phyloP scores from a whole-genome alignment of 2,888 invertebrate genomes.

The Phyllotreta striolata region DNA sequence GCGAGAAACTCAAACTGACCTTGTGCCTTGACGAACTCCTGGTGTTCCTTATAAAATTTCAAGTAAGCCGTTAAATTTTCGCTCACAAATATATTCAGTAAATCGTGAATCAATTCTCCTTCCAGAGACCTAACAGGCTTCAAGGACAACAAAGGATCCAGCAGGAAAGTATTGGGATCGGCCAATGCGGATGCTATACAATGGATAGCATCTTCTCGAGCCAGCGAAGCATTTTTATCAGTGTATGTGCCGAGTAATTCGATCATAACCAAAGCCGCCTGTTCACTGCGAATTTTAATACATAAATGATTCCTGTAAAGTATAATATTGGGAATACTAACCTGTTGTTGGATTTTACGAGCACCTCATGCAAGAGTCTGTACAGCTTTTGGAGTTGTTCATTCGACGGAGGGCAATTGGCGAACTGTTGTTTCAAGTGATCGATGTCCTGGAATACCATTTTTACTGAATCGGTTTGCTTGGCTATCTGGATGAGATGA shows the following conservation, averaged over 20 bases:
- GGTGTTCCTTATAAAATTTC: conserved; percentile 90
- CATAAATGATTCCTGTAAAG: neutral
- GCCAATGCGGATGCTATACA: conserved; percentile 96
- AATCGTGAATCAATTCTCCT: conserved; percentile 93
- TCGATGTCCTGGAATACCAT: conserved; percentile 87
- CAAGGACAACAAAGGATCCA: conserved; percentile 91
- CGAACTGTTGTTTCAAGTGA: conserved; percentile 81
- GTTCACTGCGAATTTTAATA: conserved; percentile 69
- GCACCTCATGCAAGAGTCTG: conserved; percentile 86
- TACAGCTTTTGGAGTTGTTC: conserved; percentile 93
- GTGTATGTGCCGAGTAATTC: conserved; percentile 96
- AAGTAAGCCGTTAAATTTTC: conserved; percentile 93
- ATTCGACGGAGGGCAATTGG: conserved; percentile 80
- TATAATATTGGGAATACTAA: conserved; percentile 55
- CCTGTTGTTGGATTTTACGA: conserved; percentile 87
- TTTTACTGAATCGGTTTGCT: conserved; percentile 84
- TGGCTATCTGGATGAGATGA: conserved; percentile 88
- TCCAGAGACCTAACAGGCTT: conserved; percentile 96
- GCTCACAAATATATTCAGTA: conserved; percentile 93
- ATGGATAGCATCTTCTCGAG: conserved; percentile 94
- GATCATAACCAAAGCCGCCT: conserved; percentile 96
- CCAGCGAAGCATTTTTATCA: conserved; percentile 95
- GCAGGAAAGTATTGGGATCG: conserved; percentile 92
- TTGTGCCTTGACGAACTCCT: conserved; percentile 85
- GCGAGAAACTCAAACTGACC: conserved; percentile 59